Evolutionary conservation across 30 jellyfish, hydroid and myxozoan genomes (phyloP), one percentile per base, ranked within the genome.

Genomic region (Hydractinia symbiolongicarpus): DNA sequence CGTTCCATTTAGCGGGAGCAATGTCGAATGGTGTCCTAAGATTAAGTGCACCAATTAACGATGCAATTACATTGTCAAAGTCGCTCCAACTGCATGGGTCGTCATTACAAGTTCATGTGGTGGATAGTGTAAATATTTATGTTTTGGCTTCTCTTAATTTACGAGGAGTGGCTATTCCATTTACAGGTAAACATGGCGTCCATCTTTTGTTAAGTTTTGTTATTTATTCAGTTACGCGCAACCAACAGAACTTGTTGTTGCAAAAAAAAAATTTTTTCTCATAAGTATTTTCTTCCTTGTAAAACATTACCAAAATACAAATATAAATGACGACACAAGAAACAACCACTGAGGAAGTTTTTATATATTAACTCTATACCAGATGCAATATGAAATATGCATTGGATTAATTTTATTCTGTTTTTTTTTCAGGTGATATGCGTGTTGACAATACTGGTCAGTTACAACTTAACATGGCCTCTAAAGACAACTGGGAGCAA

Each of bases 381-480:
- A 30, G 44, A 30, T 30, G 44, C 44, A 30, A 30, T 30, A 30
- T 30, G 44, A 30, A 30, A 30, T 30, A 30, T 30, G 44, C 44
- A 30, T 30, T 30, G 44, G 44, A 30, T 30, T 30, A 1, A 30
- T 30, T 30, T 30, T 30, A 30, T 30, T n/a, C 44, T 30, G 44
- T 1, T 1, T 13, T 74, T 20, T n/a, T 76, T 76, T 5, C 81
- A 77, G 85, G 85, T 54, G 85, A 77, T 11, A 55, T 77, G 85
- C 81, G 78, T 10, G 85, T 77, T 54, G 85, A 77, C 74, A 77
- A 77, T 50, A 60, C 85, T 7, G 85, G 85, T 8, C 85, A 55
- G 8, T 14, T 77, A 77, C 74, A 77, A 55, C 81, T 77, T 30
- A 77, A 60, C 53, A 77, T 77, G 85, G 60, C 54, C 11, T 57